Conservation (phyloP, 2,888 invertebrate species). For the Thalpophila matura region DNA sequence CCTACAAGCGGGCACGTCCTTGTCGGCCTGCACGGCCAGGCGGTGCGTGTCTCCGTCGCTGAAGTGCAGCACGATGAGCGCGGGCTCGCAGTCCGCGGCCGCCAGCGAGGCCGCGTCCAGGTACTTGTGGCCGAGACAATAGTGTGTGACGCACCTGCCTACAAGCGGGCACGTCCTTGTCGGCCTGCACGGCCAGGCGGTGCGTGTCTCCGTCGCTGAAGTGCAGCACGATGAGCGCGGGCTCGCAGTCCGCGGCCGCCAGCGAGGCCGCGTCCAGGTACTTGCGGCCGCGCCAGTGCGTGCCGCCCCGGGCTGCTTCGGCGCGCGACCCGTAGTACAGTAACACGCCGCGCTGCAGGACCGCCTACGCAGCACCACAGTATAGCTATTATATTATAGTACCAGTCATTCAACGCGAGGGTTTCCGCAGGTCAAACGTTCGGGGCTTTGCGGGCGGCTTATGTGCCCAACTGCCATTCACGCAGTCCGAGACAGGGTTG, state of each 20-base stretch:
- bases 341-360: constrained; percentile 92
- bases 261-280: constrained; percentile 92
- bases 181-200: constrained; percentile 84
- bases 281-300: constrained; percentile 91
- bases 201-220: constrained; percentile 92
- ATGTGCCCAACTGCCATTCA: no score
- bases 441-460: no score
- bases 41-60: constrained; percentile 91
- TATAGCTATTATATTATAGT: no score
- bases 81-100: no score
- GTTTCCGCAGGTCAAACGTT: no score
- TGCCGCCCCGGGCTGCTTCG: constrained; percentile 91
- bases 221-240: constrained; percentile 85
- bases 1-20: constrained; percentile 79
- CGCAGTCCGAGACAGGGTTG: no score
- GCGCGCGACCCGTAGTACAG: constrained; percentile 91
- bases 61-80: constrained; percentile 86
- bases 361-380: constrained; percentile 88
- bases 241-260: constrained; percentile 81
- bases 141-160: constrained; percentile 81
- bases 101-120: no score
- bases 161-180: constrained; percentile 76
- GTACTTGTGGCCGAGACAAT: constrained; percentile 46
- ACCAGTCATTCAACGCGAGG: no score
- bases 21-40: constrained; percentile 83